These are phyloP conservation scores for Autographa pulchrina DNA, from an alignment of 2,888 invertebrate species.

Conservation along the genomic window DNA sequence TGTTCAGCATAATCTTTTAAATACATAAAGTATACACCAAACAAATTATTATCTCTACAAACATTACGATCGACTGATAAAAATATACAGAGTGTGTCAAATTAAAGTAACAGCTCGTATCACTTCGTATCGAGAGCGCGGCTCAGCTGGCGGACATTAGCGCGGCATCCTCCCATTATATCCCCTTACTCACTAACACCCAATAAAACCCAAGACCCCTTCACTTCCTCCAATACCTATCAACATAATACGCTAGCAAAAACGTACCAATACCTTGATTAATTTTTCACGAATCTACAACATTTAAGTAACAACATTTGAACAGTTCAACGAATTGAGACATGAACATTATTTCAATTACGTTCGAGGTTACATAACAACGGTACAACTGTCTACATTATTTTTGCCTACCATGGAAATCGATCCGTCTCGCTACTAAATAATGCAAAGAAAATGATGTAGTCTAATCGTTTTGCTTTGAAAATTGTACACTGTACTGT, in stretches of 20 bases:
- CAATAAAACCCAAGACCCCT: background rate
- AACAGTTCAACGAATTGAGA: constrained; percentile 35
- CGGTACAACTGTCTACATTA: constrained; percentile 13
- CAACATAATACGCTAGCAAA: background rate
- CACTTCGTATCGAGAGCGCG: background rate
- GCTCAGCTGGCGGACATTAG: background rate
- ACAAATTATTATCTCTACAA: constrained; percentile 1
- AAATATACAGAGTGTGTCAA: background rate
- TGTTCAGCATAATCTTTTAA: constrained; percentile 3
- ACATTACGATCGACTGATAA: constrained; percentile 4
- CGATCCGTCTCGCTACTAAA: constrained; percentile 37
- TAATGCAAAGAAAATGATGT: constrained; percentile 23
- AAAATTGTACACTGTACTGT: background rate
- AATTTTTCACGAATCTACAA: background rate
- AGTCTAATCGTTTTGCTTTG: constrained; percentile 4
- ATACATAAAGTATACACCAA: background rate
- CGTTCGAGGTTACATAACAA: constrained; percentile 43
- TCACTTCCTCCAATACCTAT: background rate
- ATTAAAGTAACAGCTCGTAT: background rate
- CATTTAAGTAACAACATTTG: constrained; percentile 28
- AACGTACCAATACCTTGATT: background rate
- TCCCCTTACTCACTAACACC: background rate
- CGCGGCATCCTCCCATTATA: background rate
- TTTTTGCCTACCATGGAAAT: constrained; percentile 35
- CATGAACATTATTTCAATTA: constrained; percentile 42